Base-by-base conservation (phyloP, 2,797 vertebrate genomes). In the Ataeniobius toweri region DNA sequence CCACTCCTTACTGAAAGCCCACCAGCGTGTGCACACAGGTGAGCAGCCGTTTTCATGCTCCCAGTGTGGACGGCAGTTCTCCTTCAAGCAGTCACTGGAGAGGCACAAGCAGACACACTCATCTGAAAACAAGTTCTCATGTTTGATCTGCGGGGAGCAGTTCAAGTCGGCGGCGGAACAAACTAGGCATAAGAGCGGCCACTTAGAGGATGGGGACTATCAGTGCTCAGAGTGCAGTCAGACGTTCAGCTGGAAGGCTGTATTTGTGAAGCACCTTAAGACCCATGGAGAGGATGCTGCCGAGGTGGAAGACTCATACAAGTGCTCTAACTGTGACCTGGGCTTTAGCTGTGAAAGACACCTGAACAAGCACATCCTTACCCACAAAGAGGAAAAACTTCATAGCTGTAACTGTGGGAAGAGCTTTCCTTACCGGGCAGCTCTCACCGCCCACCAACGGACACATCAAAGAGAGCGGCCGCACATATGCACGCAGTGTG, bases 61-160 rank as follows among this genome's bases (percentile, higher is more conserved):
- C 5, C 92, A 93, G 67, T 96, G 95, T 0, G 94, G 93, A 2
- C 91, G 92, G 1, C 79, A 90, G 3, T 96, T 96, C 85, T 95
- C 95, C n/a, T 95, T 94, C 83, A 94, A 94, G 73, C 95, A 96
- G 88, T 95, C 94, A 0, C 89, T 96, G 88, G 93, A 95, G 80
- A 88, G 95, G 41, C 96, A 96, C 78, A 90, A 90, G 82, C 94
- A 90, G 18, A 95, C 94, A 0, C 96, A 96, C 89, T 88, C 86
- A 0, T 89, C 91, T 0, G 94, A 91, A 24, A 82, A 91, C 26
- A 91, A 78, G 24, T 92, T 92, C 14, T 85, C 92, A 69, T 95
- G 95, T 73, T 84, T 80, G 6, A 89, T 94, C 78, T 95, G 95
- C 6, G 93, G 93, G 1, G 89, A 95, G 87, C 88, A 89, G 68